Conservation (phyloP, 2,113 vertebrate genomes). For the Anarrhichthys ocellatus region DNA sequence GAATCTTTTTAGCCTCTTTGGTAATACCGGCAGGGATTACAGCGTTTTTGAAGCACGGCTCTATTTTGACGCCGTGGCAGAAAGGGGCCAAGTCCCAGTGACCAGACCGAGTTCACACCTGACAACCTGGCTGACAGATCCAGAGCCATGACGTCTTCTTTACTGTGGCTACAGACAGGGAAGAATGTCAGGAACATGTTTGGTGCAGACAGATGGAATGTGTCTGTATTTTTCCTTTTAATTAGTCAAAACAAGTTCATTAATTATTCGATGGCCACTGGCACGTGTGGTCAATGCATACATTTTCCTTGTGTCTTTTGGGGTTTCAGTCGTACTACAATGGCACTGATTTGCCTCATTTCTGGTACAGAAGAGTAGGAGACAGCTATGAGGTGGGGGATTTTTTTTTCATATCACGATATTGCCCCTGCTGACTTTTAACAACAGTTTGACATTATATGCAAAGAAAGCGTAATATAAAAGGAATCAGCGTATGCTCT, state of each 20-base stretch:
- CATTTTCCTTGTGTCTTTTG: constrained; percentile 58
- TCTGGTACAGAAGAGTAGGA: constrained; percentile 43
- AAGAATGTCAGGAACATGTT: constrained; percentile 4
- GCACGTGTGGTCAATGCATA: constrained; percentile 47
- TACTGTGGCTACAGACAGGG: constrained; percentile 4
- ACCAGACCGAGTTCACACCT: constrained; percentile 58
- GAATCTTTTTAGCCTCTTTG: constrained; percentile 81
- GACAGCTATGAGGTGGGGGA: constrained; percentile 29
- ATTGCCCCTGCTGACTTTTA: constrained; percentile 69
- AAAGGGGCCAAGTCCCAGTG: constrained; percentile 64
- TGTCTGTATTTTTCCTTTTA: not conserved
- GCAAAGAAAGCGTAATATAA: constrained; percentile 70
- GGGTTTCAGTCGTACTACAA: constrained; percentile 28
- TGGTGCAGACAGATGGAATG: not conserved
- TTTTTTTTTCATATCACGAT: constrained; percentile 45
- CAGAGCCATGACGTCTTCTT: constrained; percentile 27
- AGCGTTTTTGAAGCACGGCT: constrained; percentile 71
- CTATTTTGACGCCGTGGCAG: constrained; percentile 70
- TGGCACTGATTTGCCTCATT: constrained; percentile 55
- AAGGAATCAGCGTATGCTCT: constrained; percentile 44
- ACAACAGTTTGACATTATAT: constrained; percentile 78
- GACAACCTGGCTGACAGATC: constrained; percentile 50
- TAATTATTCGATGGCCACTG: not conserved
- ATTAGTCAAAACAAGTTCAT: not conserved
- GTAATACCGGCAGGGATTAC: constrained; percentile 79